These are phyloP conservation scores for Nesoenas mayeri DNA, from an alignment of 2,113 vertebrate genomes.

Conservation along the genomic window DNA sequence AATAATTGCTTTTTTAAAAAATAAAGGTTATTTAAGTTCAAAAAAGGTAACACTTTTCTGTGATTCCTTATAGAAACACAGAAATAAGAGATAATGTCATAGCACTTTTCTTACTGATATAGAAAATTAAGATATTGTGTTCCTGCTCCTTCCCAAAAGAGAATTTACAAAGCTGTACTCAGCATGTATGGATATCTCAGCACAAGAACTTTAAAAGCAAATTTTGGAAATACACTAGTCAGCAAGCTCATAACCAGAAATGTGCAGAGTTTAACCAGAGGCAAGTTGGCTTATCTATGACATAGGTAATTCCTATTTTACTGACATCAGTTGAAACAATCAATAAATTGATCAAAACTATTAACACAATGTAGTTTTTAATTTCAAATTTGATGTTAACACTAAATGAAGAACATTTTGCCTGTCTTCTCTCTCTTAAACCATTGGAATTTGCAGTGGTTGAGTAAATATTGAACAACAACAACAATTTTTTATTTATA, in stretches of 20 bases:
- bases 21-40: background rate
- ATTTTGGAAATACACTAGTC: background rate
- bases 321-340: background rate
- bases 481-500: background rate
- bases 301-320: background rate
- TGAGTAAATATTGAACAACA: background rate
- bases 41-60: background rate
- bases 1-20: background rate
- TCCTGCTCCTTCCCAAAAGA: background rate
- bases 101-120: background rate
- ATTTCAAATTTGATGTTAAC: background rate
- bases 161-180: background rate
- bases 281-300: background rate
- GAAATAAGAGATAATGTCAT: background rate
- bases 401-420: background rate
- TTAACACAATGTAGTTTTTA: background rate
- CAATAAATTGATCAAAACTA: background rate
- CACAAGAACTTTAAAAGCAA: background rate
- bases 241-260: background rate
- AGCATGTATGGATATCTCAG: background rate
- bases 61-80: background rate
- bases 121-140: background rate
- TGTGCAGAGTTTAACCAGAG: background rate
- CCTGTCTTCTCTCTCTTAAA: background rate
- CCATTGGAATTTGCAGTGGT: background rate